These are phyloP conservation scores for Cheilosia scutellata DNA, from an alignment of 2,888 invertebrate genomes.

Conservation along the genomic window DNA sequence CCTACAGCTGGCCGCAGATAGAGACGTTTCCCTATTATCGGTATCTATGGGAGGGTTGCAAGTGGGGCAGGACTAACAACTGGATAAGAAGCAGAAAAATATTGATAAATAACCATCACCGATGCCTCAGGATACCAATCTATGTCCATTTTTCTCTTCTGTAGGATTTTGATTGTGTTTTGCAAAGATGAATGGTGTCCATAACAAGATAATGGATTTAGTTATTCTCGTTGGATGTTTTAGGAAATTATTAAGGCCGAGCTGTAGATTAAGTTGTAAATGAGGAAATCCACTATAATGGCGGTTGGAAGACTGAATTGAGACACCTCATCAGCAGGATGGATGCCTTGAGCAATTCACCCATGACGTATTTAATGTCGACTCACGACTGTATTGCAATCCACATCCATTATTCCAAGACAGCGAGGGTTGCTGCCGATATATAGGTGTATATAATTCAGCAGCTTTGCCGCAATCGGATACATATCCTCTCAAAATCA, in stretches of 20 bases:
- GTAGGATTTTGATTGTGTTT: background rate
- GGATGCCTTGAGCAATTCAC: background rate
- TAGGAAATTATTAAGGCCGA: background rate
- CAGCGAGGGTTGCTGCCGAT: too few relatives aligned
- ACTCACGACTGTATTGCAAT: too few relatives aligned
- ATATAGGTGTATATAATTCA: too few relatives aligned
- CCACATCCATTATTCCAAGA: too few relatives aligned
- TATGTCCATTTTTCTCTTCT: background rate
- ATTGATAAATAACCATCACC: slow-evolving; percentile 25
- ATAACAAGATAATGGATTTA: slow-evolving; percentile 14
- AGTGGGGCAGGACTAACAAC: background rate
- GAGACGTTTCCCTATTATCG: background rate
- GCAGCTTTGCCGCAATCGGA: too few relatives aligned
- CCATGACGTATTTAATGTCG: too few relatives aligned
- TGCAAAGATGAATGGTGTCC: slow-evolving; percentile 6
- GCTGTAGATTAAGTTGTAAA: background rate
- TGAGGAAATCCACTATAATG: background rate
- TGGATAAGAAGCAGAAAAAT: slow-evolving; percentile 2
- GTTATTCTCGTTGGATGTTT: slow-evolving; percentile 1
- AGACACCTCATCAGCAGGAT: background rate
- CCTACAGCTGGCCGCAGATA: slow-evolving; percentile 8
- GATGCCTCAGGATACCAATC: slow-evolving; percentile 13
- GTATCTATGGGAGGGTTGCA: background rate
- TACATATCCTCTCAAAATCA: too few relatives aligned
- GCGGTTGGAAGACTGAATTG: background rate